Conservation (phyloP, 2,888 invertebrate species). For the Tiliacea aurago region DNA sequence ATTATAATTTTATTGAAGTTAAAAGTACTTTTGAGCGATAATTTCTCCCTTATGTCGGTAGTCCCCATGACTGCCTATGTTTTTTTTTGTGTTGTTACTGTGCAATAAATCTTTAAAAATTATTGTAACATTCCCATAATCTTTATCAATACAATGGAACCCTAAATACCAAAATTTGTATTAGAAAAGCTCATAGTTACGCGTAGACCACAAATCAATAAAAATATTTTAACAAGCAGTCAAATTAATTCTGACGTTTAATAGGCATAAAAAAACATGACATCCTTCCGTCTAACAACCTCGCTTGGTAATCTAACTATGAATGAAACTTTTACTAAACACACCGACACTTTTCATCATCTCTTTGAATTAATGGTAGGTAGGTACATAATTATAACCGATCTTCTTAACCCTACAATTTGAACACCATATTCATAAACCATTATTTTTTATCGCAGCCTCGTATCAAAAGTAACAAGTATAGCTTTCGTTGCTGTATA, state of each 20-base stretch:
- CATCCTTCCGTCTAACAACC: conserved; percentile 15
- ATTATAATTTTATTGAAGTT: no score
- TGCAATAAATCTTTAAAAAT: no score
- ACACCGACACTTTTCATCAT: conserved; percentile 12
- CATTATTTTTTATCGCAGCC: conserved; percentile 49
- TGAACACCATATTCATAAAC: conserved; percentile 50
- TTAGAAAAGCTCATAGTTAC: neutral
- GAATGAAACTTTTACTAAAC: conserved; percentile 35
- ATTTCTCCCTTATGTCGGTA: no score
- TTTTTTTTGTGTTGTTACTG: no score
- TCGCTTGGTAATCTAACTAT: conserved; percentile 11
- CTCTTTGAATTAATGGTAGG: conserved; percentile 15
- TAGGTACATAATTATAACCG: conserved; percentile 27
- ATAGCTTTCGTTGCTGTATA: conserved; percentile 54
- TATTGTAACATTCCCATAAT: neutral
- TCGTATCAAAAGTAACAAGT: conserved; percentile 40
- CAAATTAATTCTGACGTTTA: conserved; percentile 37
- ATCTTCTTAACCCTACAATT: conserved; percentile 43
- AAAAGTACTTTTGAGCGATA: no score
- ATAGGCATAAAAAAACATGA: conserved; percentile 15
- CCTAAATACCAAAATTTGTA: neutral
- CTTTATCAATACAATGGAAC: neutral
- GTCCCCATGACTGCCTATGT: no score
- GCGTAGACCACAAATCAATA: neutral
- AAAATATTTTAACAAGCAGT: neutral